Base-by-base conservation (phyloP, 2,113 vertebrate genomes). In the Poeciliopsis turrubarensis region DNA sequence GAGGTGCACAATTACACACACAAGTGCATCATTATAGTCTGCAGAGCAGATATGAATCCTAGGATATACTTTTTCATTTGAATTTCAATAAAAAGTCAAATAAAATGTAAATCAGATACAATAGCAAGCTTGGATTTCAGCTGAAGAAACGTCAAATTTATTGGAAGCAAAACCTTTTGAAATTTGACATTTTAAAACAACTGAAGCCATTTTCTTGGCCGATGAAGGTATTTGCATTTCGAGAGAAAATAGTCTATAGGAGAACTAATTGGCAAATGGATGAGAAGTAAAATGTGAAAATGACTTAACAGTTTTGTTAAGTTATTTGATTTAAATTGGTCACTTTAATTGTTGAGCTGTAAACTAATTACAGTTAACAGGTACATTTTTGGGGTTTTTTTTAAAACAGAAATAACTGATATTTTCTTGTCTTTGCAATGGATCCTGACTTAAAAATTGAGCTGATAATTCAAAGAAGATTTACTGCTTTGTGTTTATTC, bases 51-150 rank as follows among this genome's bases (percentile, higher is more conserved):
- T 25, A 9, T 70, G n/a, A 51, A 75, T 41, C 5, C 0, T 3
- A 75, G n/a, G 51, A 12, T 26, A 5, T 0, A 0, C 3, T 1
- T 70, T 69, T 72, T 47, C 4, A 62, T 75, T 65, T 68, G 9
- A 60, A 73, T 70, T 22, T 70, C 57, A 73, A 65, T 51, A 6
- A 47, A 1, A 6, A 60, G 6, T 5, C 0, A 4, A 14, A 65
- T 63, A 2, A 69, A 69, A 77, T 77, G 71, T 62, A 78, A 73
- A 80, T 80, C 17, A 61, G 47, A 13, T 32, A 4, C 10, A 62
- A 27, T 31, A 29, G 25, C 65, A 66, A 14, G 51, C n/a, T 66
- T 67, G 10, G 2, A 61, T 30, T 22, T 60, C 34, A 41, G 0
- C 39, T 14, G 15, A 41, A 65, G 25, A 68, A 26, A 63, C 17